These are phyloP conservation scores for Cosmopolites sordidus DNA, from an alignment of 2,888 invertebrate genomes.

Conservation along the genomic window DNA sequence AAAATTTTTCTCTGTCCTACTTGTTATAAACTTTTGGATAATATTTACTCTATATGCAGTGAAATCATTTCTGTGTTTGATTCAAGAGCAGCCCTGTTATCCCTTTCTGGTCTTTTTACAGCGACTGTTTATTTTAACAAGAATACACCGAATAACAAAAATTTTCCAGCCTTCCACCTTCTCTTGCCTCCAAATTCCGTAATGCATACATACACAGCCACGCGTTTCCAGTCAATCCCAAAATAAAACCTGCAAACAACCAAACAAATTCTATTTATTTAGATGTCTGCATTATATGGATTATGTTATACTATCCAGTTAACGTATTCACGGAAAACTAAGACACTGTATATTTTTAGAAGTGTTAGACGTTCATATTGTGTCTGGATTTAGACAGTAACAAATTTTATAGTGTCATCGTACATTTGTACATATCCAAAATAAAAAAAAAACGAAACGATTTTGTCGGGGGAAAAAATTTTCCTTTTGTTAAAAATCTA, in stretches of 20 bases:
- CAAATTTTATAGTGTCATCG: conserved; percentile 48
- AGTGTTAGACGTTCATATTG: conserved; percentile 30
- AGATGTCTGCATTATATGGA: conserved; percentile 25
- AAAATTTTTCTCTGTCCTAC: no score
- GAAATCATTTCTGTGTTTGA: no score
- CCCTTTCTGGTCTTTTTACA: no score
- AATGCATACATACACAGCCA: neutral
- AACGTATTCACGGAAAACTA: conserved; percentile 34
- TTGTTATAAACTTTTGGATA: no score
- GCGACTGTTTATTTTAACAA: no score
- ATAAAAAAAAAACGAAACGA: no score
- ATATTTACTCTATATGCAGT: no score
- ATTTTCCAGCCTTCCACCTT: conserved; percentile 1
- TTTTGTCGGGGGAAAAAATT: no score
- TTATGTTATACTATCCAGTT: conserved; percentile 29
- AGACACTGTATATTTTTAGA: conserved; percentile 31
- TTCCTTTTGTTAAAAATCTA: no score
- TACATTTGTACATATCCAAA: conserved; percentile 25
- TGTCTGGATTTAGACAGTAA: conserved; percentile 27
- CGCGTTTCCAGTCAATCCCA: neutral
- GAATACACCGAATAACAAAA: neutral
- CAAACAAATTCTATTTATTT: conserved; percentile 20
- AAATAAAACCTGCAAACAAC: conserved; percentile 18
- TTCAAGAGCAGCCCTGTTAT: no score
- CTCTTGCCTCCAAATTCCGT: neutral